Evolutionary conservation across 1,140 invertebrate species (phyloP).

Genomic region (Calephelis nemesis): DNA sequence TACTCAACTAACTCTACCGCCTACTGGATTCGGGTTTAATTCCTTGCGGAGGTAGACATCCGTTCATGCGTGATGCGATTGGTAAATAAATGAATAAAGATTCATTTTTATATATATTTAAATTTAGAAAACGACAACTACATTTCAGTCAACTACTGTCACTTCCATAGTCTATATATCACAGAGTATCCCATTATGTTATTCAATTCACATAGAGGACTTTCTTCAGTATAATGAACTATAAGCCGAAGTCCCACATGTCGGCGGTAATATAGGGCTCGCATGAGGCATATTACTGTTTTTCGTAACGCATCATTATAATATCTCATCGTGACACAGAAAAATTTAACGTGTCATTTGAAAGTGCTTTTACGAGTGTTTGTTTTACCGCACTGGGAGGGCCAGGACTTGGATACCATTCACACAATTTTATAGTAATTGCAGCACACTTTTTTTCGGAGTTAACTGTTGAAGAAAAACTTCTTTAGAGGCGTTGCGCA

Average conservation of each 20-base stretch:
- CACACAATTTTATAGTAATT: neutral
- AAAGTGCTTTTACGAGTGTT: conserved; percentile 66
- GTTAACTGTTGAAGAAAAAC: too few relatives aligned
- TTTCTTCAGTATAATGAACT: conserved; percentile 62
- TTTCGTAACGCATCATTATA: conserved; percentile 75
- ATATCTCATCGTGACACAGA: conserved; percentile 76
- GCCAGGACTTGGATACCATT: conserved; percentile 23
- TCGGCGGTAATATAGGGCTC: conserved; percentile 58
- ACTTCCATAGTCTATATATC: conserved; percentile 34
- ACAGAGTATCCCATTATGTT: conserved; percentile 56
- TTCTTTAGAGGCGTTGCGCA: too few relatives aligned
- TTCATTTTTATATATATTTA: too few relatives aligned
- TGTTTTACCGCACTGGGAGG: conserved; percentile 70
- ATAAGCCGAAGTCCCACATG: conserved; percentile 65
- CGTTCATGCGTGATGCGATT: too few relatives aligned
- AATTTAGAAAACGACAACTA: neutral
- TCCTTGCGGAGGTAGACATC: too few relatives aligned
- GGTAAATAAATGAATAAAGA: too few relatives aligned
- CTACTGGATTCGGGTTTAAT: too few relatives aligned
- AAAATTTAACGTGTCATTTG: conserved; percentile 77
- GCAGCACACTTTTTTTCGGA: too few relatives aligned
- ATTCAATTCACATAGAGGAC: conserved; percentile 66
- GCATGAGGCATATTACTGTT: conserved; percentile 67
- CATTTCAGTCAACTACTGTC: neutral
- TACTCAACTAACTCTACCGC: too few relatives aligned